Conservation (phyloP, 2,888 invertebrate genomes). For the Ganaspis brasiliensis region DNA sequence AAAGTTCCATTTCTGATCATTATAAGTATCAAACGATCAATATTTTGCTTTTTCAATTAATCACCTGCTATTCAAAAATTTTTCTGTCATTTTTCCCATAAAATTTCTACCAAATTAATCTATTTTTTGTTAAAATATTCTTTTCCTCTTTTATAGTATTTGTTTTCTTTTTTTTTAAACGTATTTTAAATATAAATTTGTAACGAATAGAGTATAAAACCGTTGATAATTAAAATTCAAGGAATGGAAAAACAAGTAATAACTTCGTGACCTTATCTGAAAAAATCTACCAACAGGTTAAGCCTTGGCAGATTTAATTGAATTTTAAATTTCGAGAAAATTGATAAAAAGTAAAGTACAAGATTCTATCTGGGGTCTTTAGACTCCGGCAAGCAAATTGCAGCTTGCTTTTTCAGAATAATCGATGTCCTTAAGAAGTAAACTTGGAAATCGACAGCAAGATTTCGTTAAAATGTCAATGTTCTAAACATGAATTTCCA, state of each 20-base stretch:
- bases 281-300: not conserved
- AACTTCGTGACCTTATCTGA: not conserved
- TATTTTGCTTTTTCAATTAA: not conserved
- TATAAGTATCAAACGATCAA: not conserved
- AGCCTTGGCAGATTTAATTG: not conserved
- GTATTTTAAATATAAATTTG: no score
- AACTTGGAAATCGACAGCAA: conserved; percentile 31
- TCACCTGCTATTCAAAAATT: no score
- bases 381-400: conserved; percentile 29
- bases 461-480: conserved; percentile 40
- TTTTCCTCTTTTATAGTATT: no score
- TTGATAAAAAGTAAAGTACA: conserved; percentile 1
- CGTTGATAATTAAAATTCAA: not conserved
- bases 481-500: conserved; percentile 30
- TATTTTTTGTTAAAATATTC: no score
- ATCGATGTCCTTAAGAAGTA: conserved; percentile 26
- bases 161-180: no score
- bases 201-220: no score
- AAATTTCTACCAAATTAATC: no score
- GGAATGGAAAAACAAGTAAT: no score
- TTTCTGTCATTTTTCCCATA: no score
- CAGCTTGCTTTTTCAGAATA: conserved; percentile 31
- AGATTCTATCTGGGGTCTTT: not conserved
- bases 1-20: not conserved
- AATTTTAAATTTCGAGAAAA: conserved; percentile 6